Base-by-base conservation (phyloP, 2,113 vertebrate genomes). In the Petaurus breviceps region DNA sequence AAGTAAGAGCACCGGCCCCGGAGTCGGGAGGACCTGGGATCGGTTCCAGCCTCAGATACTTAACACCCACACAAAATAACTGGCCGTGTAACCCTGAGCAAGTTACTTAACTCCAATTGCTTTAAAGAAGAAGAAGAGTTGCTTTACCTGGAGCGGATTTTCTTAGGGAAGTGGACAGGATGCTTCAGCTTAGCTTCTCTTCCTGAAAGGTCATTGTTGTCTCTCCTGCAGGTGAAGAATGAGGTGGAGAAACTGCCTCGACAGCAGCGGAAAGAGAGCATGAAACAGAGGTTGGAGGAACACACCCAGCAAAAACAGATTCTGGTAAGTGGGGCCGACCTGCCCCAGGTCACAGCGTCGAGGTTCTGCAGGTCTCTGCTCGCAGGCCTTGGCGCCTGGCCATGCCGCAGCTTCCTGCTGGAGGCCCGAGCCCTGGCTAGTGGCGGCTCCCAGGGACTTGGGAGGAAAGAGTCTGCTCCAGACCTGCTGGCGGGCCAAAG, bases 191-290 rank as follows among this genome's bases (percentile, higher is more conserved):
- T 26, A 14, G 25, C 8, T 90, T 46, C 24, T 50, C 89, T 90
- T 47, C 16, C 25, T 14, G 4, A 90, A 77, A 22, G 31, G 6
- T 43, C 19, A 16, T 50, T 25, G 7, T n/a, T 16, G 0, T 92
- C 24, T 89, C 46, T 89, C 51, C 90, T 95, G 51, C 94, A 99
- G 99, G 98, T 99, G 3, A 99, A 99, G 98, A 99, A 97, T 0
- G 98, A 99, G 47, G 98, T 99, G 16, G 99, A 99, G 97, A 99
- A 99, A 94, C 98, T 99, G 31, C 99, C 99, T 0, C 98, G 99
- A 92, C 99, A 97, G 12, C 98, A 99, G 95, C 99, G 99, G 92
- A 99, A 99, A 97, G 99, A 99, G 28, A 98, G 96, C 94, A 93
- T 99, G 98, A 99, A 99, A 94, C 97, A 97, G 31, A 99, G 96